Evolutionary conservation across 1,140 invertebrate species (phyloP).

Genomic region (Pogonomyrmex californicus): DNA sequence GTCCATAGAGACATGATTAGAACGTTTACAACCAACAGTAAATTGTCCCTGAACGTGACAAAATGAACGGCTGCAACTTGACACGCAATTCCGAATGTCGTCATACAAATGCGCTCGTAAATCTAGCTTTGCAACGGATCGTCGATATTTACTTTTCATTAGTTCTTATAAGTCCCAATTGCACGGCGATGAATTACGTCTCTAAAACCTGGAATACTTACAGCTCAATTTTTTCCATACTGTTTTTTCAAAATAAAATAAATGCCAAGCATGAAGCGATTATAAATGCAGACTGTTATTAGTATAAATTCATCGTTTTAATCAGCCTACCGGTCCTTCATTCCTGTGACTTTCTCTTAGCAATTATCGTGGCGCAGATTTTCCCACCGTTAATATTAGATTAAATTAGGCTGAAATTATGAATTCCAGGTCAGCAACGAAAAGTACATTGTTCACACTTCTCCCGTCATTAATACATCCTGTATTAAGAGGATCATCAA

Average conservation of each 20-base stretch:
- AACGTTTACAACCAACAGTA: not conserved
- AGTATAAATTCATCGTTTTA: not conserved
- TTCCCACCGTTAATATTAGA: conserved; percentile 40
- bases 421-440: not conserved
- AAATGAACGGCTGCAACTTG: conserved; percentile 19
- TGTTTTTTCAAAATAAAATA: not conserved
- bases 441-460: conserved; percentile 28
- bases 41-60: conserved; percentile 59
- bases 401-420: conserved; percentile 3
- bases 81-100: conserved; percentile 24
- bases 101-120: conserved; percentile 19
- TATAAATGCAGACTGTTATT: not conserved
- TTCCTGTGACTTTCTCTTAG: conserved; percentile 45
- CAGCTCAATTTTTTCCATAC: not conserved
- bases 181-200: not conserved
- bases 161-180: not conserved
- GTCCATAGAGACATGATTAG: conserved; percentile 31
- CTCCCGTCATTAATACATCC: conserved; percentile 10
- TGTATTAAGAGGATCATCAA: conserved; percentile 19
- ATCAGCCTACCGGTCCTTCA: conserved; percentile 30
- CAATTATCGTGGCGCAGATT: conserved; percentile 32
- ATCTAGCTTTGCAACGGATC: conserved; percentile 12
- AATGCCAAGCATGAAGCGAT: not conserved
- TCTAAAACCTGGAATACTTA: not conserved
- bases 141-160: conserved; percentile 36